Percentiles rank a stretch among this genome's conserved stretches.
Evolutionary conservation across 2,888 invertebrate genomes (phyloP).

Genomic region (Leuctra nigra): DNA sequence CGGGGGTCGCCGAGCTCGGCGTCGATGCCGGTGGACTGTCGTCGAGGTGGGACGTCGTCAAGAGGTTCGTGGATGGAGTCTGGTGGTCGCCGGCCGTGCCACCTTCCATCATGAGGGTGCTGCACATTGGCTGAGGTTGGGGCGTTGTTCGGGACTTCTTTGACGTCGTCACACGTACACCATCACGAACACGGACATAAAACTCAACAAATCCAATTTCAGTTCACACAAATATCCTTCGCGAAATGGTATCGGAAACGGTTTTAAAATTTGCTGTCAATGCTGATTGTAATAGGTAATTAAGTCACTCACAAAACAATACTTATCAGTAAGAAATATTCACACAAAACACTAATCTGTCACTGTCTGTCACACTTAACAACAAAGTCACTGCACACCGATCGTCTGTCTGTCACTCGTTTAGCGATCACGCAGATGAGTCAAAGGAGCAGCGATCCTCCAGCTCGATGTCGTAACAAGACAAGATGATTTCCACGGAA

Average conservation of each 20-base stretch:
- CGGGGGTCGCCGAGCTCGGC: slow-evolving; percentile 39
- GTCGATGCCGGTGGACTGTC: slow-evolving; percentile 35
- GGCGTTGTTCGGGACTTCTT: no score
- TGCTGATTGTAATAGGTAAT: no score
- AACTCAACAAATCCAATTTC: no score
- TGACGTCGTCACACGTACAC: no score
- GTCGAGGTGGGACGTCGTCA: slow-evolving; percentile 9
- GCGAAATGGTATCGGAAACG: no score
- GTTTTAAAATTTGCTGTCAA: no score
- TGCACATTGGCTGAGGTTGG: slow-evolving; percentile 24
- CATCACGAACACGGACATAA: no score
- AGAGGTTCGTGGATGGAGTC: not conserved
- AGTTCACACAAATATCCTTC: no score
- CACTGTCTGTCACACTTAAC: not conserved
- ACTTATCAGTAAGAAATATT: no score
- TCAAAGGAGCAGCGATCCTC: not conserved
- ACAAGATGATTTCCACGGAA: slow-evolving; percentile 11
- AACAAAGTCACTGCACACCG: not conserved
- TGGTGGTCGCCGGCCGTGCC: slow-evolving; percentile 12
- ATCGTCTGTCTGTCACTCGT: no score
- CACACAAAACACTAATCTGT: no score
- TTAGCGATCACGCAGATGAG: not conserved
- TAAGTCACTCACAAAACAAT: no score
- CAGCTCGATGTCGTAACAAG: slow-evolving; percentile 9
- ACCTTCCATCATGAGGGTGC: slow-evolving; percentile 24